Base-by-base conservation (phyloP, 1,140 invertebrate genomes). In the Tenebrio molitor region DNA sequence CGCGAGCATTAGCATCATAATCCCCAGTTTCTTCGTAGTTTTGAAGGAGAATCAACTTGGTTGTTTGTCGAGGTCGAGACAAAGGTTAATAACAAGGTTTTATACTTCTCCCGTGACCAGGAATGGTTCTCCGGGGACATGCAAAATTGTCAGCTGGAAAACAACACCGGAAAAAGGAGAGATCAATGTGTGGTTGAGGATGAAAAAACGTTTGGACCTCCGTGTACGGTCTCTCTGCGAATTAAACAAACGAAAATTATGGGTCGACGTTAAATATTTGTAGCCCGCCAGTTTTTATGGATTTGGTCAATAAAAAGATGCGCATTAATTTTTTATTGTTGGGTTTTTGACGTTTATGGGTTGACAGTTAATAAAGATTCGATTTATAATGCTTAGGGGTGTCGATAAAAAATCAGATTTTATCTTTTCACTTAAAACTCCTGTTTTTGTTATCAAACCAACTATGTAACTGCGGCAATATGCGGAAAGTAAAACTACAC, bases 291-390 rank as follows among this genome's bases (percentile, higher is more conserved):
- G 50, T 23, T 58, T 58, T 58, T 58, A 58, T 29, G 50, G 21
- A 58, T 58, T 58, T 14, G 50, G 21, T 58, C 50, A 58, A 58
- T 29, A 58, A 58, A 58, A 58, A 58, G 50, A 58, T 58, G 50
- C 23, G 23, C 15, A 58, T 58, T 21, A 50, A 58, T 21, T 58
- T 29, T 58, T 58, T 58, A 58, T 58, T 29, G 4, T n/a, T 3
- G 23, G 21, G n/a, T 29, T 58, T 58, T 58, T 58, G 21, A 58
- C n/a, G 25, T 58, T 58, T 58, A 58, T 58, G 50, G 21, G 50
- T 58, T 58, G 50, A 58, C 50, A 58, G 50, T 58, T 58, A 58
- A 58, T 58, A 58, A 58, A 58, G 19, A 15, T 58, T 58, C 21
- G 23, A 58, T 58, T 58, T 58, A 58, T 58, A 14, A 58, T 23